A percentile compares a stretch with the other conserved stretches of the same genome.
Evolutionary conservation across 2,113 vertebrate species (phyloP).

Genomic region (Sinosuthora webbiana): DNA sequence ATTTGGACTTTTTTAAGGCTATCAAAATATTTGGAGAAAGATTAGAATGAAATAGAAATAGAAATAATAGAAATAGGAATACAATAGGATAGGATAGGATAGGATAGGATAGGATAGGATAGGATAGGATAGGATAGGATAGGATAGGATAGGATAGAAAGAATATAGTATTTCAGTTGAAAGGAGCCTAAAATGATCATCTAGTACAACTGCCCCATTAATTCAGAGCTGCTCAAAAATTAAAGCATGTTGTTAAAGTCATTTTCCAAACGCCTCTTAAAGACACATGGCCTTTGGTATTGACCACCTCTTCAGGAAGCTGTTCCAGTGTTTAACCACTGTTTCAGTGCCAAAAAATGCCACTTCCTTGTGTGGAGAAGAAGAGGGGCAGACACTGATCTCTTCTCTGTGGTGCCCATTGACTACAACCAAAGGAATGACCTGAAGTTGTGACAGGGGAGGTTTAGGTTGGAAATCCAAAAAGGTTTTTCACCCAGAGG

Average conservation of each 20-base stretch:
- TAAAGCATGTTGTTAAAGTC: fast-evolving
- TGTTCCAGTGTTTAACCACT: neutral
- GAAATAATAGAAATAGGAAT: neutral
- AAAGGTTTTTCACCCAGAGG: neutral
- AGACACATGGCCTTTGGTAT: neutral
- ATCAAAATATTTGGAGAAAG: neutral
- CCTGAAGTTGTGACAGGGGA: neutral
- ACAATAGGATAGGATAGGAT: neutral
- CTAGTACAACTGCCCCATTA: neutral
- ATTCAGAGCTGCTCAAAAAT: neutral
- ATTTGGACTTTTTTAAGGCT: neutral
- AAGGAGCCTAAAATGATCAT: neutral
- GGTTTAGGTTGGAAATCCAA: too few relatives aligned
- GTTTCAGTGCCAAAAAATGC: neutral
- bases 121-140: neutral
- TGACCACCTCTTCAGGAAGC: neutral
- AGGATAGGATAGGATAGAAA: neutral
- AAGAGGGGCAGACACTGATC: neutral
- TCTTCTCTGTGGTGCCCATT: neutral
- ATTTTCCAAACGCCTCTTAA: neutral
- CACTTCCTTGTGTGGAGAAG: neutral
- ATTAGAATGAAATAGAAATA: neutral
- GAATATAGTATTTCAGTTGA: neutral
- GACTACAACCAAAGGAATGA: neutral
- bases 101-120: neutral